Evolutionary conservation across 2,113 vertebrate species (phyloP).

Genomic region (Thunnus thynnus): DNA sequence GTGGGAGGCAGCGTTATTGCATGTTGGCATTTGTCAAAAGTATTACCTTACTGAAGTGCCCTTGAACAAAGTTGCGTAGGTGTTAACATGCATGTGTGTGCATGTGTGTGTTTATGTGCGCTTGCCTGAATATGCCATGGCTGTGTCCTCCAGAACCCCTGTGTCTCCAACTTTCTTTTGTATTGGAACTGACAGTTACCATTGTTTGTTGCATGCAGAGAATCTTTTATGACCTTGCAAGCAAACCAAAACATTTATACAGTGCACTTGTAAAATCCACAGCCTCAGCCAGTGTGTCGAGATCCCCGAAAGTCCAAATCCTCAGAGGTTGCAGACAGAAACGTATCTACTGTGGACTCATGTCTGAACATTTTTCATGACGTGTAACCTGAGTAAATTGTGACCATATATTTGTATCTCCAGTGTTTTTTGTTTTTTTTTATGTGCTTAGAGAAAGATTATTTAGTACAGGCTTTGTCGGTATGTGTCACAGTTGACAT

Average conservation of each 20-base stretch:
- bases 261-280: slow-evolving; percentile 22
- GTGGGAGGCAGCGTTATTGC: not conserved
- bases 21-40: not conserved
- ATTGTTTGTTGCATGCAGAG: slow-evolving; percentile 25
- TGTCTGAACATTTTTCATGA: not conserved
- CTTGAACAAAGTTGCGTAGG: not conserved
- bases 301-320: not conserved
- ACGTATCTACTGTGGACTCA: not conserved
- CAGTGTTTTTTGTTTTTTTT: not conserved
- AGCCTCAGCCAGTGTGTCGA: slow-evolving; percentile 2
- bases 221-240: slow-evolving; percentile 40
- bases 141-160: slow-evolving; percentile 9
- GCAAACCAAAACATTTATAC: slow-evolving; percentile 16
- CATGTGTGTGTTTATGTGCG: not conserved
- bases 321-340: not conserved
- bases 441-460: not conserved
- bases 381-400: not conserved
- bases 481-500: slow-evolving; percentile 9
- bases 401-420: slow-evolving; percentile 8
- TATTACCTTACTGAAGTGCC: not conserved
- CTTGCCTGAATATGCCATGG: slow-evolving; percentile 7
- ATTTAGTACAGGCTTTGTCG: not conserved
- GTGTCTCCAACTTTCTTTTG: slow-evolving; percentile 16
- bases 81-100: not conserved
- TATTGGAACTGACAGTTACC: slow-evolving; percentile 22